A percentile compares a stretch with the other conserved stretches of the same genome.
These are phyloP conservation scores for Hetaerina titia DNA, from an alignment of 2,888 invertebrate genomes.

Conservation along the genomic window DNA sequence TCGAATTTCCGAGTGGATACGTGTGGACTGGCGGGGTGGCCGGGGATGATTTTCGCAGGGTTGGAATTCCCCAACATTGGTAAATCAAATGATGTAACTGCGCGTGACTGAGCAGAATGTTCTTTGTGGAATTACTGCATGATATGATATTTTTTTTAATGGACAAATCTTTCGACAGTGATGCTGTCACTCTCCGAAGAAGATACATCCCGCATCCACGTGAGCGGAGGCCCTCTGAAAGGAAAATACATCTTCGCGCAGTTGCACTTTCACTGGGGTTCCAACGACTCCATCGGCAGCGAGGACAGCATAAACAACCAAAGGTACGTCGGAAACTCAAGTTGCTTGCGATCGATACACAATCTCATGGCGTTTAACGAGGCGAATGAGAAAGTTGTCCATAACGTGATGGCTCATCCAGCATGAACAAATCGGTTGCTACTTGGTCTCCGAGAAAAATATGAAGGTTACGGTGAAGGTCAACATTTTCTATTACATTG, in stretches of 20 bases:
- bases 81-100: no score
- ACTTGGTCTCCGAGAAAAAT: not conserved
- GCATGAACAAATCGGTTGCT: not conserved
- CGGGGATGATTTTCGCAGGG: no score
- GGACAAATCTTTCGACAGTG: conserved; percentile 77
- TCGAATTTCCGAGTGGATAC: no score
- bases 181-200: conserved; percentile 81
- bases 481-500: not conserved
- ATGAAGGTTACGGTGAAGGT: not conserved
- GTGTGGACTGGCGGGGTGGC: no score
- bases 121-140: no score
- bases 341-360: not conserved
- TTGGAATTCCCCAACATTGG: no score
- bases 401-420: not conserved
- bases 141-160: not conserved
- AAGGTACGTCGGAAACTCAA: conserved; percentile 76
- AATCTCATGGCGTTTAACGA: not conserved
- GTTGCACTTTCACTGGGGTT: conserved; percentile 91
- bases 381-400: not conserved
- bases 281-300: conserved; percentile 87
- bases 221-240: conserved; percentile 84
- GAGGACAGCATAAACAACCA: conserved; percentile 86
- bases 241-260: conserved; percentile 85
- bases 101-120: no score
- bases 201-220: conserved; percentile 77